A percentile compares a stretch with the other conserved stretches of the same genome.
These are phyloP conservation scores for Aporrectodea caliginosa DNA, from an alignment of 1,140 invertebrate species.

Conservation along the genomic window DNA sequence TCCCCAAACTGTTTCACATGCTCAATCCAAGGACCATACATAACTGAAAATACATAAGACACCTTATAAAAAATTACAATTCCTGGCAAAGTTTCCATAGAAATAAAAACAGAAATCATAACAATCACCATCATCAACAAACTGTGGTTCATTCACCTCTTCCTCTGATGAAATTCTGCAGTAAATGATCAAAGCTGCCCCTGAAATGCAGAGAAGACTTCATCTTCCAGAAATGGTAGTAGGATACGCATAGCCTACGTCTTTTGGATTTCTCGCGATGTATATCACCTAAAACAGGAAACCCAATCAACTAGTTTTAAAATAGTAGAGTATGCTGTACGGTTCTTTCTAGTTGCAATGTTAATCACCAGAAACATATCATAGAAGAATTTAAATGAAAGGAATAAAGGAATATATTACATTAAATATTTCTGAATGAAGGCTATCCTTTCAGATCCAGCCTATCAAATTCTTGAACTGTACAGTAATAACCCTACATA, in stretches of 20 bases:
- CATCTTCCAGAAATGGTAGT: conserved; percentile 74
- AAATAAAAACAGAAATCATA: too few relatives aligned
- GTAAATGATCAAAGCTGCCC: conserved; percentile 71
- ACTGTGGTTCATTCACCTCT: conserved; percentile 61
- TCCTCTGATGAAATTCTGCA: conserved; percentile 70
- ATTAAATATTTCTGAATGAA: too few relatives aligned
- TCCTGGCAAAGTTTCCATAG: neutral
- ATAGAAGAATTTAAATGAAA: too few relatives aligned
- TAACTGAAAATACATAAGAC: conserved; percentile 56
- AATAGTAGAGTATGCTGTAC: too few relatives aligned
- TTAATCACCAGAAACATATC: too few relatives aligned
- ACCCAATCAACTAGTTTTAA: too few relatives aligned
- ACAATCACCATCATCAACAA: neutral
- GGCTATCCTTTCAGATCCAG: too few relatives aligned
- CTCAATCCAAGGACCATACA: conserved; percentile 59
- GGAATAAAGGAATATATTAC: too few relatives aligned
- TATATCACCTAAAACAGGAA: conserved; percentile 88
- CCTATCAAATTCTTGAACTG: too few relatives aligned
- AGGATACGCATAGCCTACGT: conserved; percentile 87
- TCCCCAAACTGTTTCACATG: conserved; percentile 59
- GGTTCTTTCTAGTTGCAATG: too few relatives aligned
- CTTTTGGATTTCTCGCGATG: conserved; percentile 86
- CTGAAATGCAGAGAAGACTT: conserved; percentile 60
- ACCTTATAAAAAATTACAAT: neutral
- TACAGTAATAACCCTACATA: too few relatives aligned